phyloP scores from a whole-genome alignment of 2,797 vertebrate genomes.

The Crypturellus tataupa region DNA sequence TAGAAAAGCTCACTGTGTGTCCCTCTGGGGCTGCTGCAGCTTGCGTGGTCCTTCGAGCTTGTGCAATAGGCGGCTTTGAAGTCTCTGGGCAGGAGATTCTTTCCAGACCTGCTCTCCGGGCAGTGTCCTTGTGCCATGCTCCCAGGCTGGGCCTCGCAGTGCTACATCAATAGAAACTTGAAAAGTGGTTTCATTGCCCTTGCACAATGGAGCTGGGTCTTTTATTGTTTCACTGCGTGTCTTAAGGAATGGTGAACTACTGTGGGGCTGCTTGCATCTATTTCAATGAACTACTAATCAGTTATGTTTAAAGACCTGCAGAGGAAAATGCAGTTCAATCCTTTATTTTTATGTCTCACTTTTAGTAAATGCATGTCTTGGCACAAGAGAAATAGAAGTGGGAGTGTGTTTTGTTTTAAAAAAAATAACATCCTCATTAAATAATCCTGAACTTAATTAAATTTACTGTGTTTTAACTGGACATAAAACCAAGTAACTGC shows the following conservation, averaged over 20 bases:
- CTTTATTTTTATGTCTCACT: background rate
- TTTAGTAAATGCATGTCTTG: conserved; percentile 16
- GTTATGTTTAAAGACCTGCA: background rate
- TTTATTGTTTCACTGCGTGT: background rate
- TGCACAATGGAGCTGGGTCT: background rate
- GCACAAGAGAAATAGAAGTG: background rate
- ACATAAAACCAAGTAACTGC: conserved; percentile 28
- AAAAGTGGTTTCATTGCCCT: background rate
- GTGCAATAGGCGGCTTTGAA: background rate
- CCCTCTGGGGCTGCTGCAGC: background rate
- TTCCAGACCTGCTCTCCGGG: background rate
- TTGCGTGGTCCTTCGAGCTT: background rate
- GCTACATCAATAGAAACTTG: background rate
- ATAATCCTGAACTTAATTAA: conserved; percentile 61
- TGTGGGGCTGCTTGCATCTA: background rate
- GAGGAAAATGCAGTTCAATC: background rate
- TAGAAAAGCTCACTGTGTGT: background rate
- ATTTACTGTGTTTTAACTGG: conserved; percentile 55
- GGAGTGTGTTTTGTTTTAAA: conserved; percentile 37
- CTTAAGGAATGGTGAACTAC: background rate
- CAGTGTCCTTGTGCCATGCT: background rate
- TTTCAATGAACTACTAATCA: background rate
- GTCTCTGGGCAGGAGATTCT: background rate
- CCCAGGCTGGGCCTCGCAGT: background rate
- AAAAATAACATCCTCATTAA: conserved; percentile 45